Base-by-base conservation (phyloP, 2,888 invertebrate species). In the Drosophila fulvimacula region DNA sequence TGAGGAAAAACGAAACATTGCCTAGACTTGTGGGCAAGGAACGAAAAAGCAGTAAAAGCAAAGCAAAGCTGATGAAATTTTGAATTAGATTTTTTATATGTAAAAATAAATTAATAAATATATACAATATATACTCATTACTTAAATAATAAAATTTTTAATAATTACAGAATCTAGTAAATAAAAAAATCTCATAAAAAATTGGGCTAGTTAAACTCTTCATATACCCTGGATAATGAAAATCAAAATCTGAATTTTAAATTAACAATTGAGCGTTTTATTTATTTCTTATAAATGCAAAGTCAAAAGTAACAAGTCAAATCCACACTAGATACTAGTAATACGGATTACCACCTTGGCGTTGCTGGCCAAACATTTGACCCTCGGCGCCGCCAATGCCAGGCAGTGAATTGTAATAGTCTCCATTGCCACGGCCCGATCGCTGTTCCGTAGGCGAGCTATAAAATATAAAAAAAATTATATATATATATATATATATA, bases 341-440 rank as follows among this genome's bases (percentile, higher is more conserved):
- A 36, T 67, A 67, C 1, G 34, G 39, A n/a, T 46, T 34, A 9
- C 21, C 34, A 0, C 34, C 57, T 13, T 57, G 57, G 0, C 17
- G 66, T 6, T 15, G 15, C 15, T 67, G 68, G 1, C 41, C 11
- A 9, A 57, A 66, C 56, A 56, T 67, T 36, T 67, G 66, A 2
- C 38, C 39, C 21, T 67, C 66, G 41, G 48, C 13, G 5, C 48
- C 67, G 11, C 66, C 66, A 10, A 67, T 53, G 32, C 85, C 88
- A 0, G 86, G 83, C 68, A 83, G 32, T 0, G 83, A 82, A 49
- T 42, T 83, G 13, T 78, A 85, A 34, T 71, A 88, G 32, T 83
- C 83, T 0, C 83, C 83, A 27, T 85, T 80, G 9, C 82, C 83
- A 21, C 81, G 17, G 5, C 64, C 65, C 0, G 55, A 39, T 3